Conservation (phyloP, 2,113 vertebrate species). For the Typhlomys cinereus region DNA sequence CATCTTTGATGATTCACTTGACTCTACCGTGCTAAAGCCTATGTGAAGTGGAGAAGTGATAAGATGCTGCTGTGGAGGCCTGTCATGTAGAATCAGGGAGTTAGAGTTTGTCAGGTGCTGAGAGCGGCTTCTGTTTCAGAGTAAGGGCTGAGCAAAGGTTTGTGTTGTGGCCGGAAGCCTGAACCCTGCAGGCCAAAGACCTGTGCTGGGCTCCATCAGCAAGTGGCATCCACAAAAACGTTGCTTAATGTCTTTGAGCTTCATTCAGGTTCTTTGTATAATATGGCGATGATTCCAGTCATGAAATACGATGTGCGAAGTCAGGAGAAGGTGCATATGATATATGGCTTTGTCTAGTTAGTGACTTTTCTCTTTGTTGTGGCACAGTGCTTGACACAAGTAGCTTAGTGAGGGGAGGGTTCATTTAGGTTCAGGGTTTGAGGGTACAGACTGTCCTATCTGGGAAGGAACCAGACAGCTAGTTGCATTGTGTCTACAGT, state of each 20-base stretch:
- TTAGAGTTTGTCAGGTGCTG: slow-evolving; percentile 8
- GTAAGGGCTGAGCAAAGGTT: not conserved
- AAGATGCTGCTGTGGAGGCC: not conserved
- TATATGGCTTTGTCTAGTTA: not conserved
- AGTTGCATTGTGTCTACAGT: not conserved
- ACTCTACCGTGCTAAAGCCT: not conserved
- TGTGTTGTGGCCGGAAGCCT: not conserved
- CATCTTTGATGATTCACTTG: not conserved
- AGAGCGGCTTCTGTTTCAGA: not conserved
- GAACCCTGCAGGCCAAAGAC: not conserved
- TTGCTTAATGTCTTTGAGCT: not conserved
- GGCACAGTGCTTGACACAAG: not conserved
- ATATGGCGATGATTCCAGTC: not conserved
- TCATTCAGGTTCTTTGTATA: not conserved
- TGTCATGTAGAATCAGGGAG: not conserved
- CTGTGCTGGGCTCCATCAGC: not conserved
- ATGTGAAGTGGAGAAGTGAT: not conserved
- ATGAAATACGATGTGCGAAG: slow-evolving; percentile 2
- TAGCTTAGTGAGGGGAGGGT: not conserved
- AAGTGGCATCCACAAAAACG: not conserved
- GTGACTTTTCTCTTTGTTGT: not conserved
- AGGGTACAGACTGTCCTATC: not conserved
- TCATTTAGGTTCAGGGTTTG: not conserved
- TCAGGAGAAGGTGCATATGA: not conserved
- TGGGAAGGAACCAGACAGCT: not conserved